phyloP scores from a whole-genome alignment of 2,888 invertebrate genomes.

The Trichogramma dendrolimi region DNA sequence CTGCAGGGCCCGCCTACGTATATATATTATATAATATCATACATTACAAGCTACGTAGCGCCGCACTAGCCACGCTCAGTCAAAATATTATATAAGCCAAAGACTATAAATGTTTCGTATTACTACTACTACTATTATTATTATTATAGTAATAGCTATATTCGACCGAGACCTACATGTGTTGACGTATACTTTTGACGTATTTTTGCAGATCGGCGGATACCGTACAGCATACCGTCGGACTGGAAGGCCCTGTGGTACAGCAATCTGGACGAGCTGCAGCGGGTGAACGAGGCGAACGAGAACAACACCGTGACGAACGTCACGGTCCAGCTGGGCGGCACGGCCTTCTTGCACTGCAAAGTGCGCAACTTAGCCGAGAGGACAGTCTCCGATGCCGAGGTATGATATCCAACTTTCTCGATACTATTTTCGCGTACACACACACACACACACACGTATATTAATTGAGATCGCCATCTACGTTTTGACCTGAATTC shows the following conservation, averaged over 20 bases:
- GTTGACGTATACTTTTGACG: conserved; percentile 10
- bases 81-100: too few relatives aligned
- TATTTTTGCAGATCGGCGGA: conserved; percentile 44
- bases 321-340: conserved; percentile 72
- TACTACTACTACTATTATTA: too few relatives aligned
- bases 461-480: too few relatives aligned
- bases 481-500: too few relatives aligned
- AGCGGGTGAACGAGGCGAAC: conserved; percentile 52
- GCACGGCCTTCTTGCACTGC: conserved; percentile 76
- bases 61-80: too few relatives aligned
- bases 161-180: too few relatives aligned
- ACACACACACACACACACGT: too few relatives aligned
- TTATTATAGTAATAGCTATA: too few relatives aligned
- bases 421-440: not conserved
- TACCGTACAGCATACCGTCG: conserved; percentile 49
- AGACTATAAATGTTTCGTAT: too few relatives aligned
- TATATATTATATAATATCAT: too few relatives aligned
- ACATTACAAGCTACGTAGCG: too few relatives aligned
- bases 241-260: conserved; percentile 50
- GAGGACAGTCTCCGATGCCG: conserved; percentile 59
- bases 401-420: conserved; percentile 39
- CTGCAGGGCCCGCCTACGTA: too few relatives aligned
- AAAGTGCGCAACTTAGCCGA: conserved; percentile 73
- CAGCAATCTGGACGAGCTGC: conserved; percentile 49
- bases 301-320: conserved; percentile 75